Evolutionary conservation across 2,797 vertebrate species (phyloP).

Genomic region (Dipus sagitta): DNA sequence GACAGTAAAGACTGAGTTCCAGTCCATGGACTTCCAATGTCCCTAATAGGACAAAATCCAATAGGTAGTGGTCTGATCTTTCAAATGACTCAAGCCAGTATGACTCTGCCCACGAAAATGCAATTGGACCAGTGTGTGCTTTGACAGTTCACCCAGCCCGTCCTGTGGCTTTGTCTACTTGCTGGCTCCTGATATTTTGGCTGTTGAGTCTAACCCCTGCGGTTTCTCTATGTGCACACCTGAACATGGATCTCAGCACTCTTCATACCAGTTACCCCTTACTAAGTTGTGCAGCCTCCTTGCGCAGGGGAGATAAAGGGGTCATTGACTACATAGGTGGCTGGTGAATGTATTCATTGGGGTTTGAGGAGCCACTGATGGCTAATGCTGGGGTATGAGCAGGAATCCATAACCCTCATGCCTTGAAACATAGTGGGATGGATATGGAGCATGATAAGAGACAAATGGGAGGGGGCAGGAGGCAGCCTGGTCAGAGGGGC

Average conservation of each 20-base stretch:
- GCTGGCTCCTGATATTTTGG: background rate
- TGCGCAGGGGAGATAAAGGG: background rate
- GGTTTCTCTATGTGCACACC: background rate
- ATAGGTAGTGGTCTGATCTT: background rate
- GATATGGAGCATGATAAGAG: background rate
- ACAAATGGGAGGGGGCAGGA: background rate
- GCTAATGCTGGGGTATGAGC: background rate
- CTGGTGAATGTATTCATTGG: background rate
- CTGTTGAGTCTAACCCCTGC: background rate
- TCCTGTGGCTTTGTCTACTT: background rate
- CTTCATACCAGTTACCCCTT: background rate
- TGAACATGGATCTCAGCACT: background rate
- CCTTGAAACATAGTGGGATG: background rate
- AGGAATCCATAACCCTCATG: background rate
- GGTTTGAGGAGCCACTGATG: background rate
- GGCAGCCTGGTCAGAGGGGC: background rate
- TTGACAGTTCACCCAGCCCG: background rate
- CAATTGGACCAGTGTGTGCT: too few species aligned
- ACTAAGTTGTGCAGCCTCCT: background rate
- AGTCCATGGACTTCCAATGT: background rate
- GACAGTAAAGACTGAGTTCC: background rate
- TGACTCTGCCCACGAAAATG: background rate
- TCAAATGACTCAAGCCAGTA: background rate
- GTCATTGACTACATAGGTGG: background rate
- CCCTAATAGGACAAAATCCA: background rate